These are phyloP conservation scores for Falcaria lacertinaria DNA, from an alignment of 2,888 invertebrate species.

Conservation along the genomic window DNA sequence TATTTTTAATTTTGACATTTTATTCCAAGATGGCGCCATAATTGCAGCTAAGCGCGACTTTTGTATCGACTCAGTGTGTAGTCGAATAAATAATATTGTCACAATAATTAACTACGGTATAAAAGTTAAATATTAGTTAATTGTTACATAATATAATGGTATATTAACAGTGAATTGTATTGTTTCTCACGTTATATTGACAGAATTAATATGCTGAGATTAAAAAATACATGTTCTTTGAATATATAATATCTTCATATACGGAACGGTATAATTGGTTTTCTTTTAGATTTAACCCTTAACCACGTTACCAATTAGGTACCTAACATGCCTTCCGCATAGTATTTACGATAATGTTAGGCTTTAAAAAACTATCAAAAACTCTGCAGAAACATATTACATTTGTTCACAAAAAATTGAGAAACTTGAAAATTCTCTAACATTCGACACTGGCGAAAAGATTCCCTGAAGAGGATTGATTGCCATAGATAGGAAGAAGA, in stretches of 20 bases:
- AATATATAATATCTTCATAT: conserved; percentile 80
- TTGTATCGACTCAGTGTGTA: conserved; percentile 69
- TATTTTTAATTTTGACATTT: conserved; percentile 15
- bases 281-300: conserved; percentile 20
- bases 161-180: conserved; percentile 61
- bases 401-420: no score
- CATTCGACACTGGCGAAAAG: no score
- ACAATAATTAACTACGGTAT: conserved; percentile 66
- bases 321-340: no score
- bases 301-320: no score
- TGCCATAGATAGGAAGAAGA: no score
- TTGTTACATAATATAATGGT: conserved; percentile 69
- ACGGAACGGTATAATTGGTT: conserved; percentile 53
- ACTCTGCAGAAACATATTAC: no score
- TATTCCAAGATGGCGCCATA: conserved; percentile 28
- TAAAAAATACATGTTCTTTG: conserved; percentile 75
- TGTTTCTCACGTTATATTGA: conserved; percentile 75
- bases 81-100: conserved; percentile 64
- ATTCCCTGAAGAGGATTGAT: no score
- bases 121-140: conserved; percentile 71
- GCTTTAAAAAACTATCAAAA: no score
- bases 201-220: conserved; percentile 70
- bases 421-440: no score
- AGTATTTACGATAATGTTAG: no score
- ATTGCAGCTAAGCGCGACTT: conserved; percentile 48